These are phyloP conservation scores for Drosophila infuscata DNA, from an alignment of 2,888 invertebrate species.

Conservation along the genomic window DNA sequence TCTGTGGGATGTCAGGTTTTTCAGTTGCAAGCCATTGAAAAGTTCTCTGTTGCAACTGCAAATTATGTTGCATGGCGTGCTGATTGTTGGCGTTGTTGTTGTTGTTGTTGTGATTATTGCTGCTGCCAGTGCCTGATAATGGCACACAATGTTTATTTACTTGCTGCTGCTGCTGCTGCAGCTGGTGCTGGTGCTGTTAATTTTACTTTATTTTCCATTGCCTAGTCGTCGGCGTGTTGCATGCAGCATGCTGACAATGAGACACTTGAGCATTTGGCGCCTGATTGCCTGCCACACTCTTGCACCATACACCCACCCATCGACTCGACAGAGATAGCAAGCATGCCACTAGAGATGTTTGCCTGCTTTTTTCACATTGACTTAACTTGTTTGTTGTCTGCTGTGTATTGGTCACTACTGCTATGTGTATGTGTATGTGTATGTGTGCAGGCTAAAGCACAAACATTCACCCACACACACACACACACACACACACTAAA, in stretches of 20 bases:
- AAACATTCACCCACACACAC: constrained; percentile 15
- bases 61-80: constrained; percentile 73
- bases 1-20: constrained; percentile 52
- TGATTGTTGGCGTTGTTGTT: constrained; percentile 54
- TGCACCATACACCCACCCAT: constrained; percentile 11
- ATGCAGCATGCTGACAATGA: constrained; percentile 77
- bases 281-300: constrained; percentile 72
- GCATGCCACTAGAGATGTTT: constrained; percentile 42
- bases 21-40: constrained; percentile 68
- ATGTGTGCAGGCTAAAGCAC: constrained; percentile 26
- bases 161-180: constrained; percentile 59
- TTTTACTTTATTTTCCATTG: constrained; percentile 60
- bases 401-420: constrained; percentile 29
- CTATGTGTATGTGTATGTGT: constrained; percentile 1
- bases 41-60: constrained; percentile 76
- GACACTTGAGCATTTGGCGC: constrained; percentile 80
- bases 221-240: constrained; percentile 47
- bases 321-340: constrained; percentile 19
- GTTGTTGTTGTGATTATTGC: constrained; percentile 40
- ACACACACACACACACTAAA: constrained; percentile 18
- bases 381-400: constrained; percentile 76
- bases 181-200: constrained; percentile 57
- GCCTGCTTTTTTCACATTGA: constrained; percentile 76
- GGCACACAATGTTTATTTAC: constrained; percentile 78
- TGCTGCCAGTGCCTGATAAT: constrained; percentile 74